Evolutionary conservation across 2,888 invertebrate species (phyloP), one percentile per base, ranked within the genome.

Genomic region (Campaea margaritaria): DNA sequence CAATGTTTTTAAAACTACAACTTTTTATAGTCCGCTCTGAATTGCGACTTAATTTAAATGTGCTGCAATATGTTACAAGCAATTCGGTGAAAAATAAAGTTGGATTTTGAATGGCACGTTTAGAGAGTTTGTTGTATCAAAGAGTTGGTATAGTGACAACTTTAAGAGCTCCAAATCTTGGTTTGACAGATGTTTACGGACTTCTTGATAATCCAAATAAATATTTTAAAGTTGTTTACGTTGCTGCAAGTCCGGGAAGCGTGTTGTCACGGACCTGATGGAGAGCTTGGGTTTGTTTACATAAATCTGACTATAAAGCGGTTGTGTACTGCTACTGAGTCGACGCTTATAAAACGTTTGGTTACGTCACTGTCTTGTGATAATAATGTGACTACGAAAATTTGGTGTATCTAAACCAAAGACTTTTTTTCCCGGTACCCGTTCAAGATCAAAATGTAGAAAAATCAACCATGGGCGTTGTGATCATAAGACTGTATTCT

Each of bases 111-210:
- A 48, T 48, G 58, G 38, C 36, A 27, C 65, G 60, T 54, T 68
- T 62, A 64, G 41, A 58, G 58, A 60, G 59, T 48, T 39, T 27
- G 44, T 53, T 39, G 42, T 62, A 52, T 48, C 50, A 59, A 59
- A 65, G 62, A 62, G 59, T 63, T 64, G 54, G 62, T 56, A 48
- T 45, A 53, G 43, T 66, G 75, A 80, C 78, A 76, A 70, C 69
- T 83, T 80, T 74, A 81, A 82, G 79, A 82, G 79, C 76, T 76
- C 68, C 67, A 78, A 82, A 83, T 81, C 75, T 78, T 67, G 64
- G 69, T 76, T 74, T 82, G 85, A 83, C 85, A 83, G 73, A 78
- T 86, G 85, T 84, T 86, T 87, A 86, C 77, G 70, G 75, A 76
- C 70, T 73, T 68, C 68, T 73, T 80, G 73, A 81, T 83, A 83